Evolutionary conservation across 2,888 invertebrate species (phyloP).

Genomic region (Linnaemya vulpina): DNA sequence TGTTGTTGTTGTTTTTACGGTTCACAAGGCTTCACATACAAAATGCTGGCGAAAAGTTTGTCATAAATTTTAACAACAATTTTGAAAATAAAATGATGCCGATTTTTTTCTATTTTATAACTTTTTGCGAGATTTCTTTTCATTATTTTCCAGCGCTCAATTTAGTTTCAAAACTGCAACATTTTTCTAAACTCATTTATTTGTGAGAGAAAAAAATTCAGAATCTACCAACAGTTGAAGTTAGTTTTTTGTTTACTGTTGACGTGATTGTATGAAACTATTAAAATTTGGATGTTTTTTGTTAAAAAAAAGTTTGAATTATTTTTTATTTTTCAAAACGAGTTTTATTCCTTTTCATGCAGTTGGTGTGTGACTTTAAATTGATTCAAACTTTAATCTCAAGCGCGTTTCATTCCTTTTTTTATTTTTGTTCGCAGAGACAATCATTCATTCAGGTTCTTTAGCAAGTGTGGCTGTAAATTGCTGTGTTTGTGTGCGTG

Average conservation of each 20-base stretch:
- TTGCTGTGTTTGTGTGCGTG: neutral
- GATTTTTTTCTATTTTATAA: neutral
- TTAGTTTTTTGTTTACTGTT: constrained; percentile 13
- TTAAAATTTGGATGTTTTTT: constrained; percentile 7
- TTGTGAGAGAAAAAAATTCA: constrained; percentile 25
- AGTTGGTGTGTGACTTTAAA: constrained; percentile 24
- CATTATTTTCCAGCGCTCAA: constrained; percentile 7
- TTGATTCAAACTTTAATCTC: constrained; percentile 43
- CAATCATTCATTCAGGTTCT: constrained; percentile 40
- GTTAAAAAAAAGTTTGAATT: neutral
- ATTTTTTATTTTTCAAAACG: too few relatives aligned
- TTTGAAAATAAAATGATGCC: constrained; percentile 61
- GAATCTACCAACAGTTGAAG: neutral
- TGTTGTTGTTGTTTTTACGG: constrained; percentile 5
- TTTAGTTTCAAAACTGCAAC: constrained; percentile 46
- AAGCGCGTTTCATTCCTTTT: neutral
- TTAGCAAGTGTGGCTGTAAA: neutral
- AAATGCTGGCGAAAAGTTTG: constrained; percentile 38
- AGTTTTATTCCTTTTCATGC: constrained; percentile 10
- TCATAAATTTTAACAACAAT: constrained; percentile 67
- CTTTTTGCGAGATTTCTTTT: constrained; percentile 2
- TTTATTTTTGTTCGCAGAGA: neutral
- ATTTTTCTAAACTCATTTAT: constrained; percentile 15
- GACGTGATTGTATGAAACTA: constrained; percentile 14
- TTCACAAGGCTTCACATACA: constrained; percentile 1